Evolutionary conservation across 2,888 invertebrate species (phyloP).

Genomic region (Galerucella pusilla): DNA sequence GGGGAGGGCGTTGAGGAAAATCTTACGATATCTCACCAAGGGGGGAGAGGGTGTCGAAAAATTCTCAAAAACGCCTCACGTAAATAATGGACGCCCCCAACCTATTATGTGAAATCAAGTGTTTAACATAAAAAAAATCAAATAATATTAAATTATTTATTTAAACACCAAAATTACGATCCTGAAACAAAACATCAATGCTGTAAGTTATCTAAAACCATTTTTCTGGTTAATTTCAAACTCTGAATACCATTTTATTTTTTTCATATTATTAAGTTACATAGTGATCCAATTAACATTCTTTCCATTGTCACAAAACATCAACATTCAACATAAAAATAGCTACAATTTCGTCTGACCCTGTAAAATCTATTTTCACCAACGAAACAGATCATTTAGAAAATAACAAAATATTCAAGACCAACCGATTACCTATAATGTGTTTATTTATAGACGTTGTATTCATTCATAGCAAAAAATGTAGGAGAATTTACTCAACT

Average conservation of each 20-base stretch:
- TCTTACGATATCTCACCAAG: no score
- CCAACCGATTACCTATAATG: neutral
- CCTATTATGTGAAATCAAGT: no score
- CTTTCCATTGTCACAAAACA: neutral
- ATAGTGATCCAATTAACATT: neutral
- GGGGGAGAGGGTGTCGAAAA: no score
- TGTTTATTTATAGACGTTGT: neutral
- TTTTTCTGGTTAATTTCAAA: neutral
- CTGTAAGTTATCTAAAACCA: neutral
- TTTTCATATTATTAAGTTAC: neutral
- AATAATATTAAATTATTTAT: no score
- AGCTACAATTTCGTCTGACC: neutral
- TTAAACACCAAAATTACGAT: no score
- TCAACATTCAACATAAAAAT: neutral
- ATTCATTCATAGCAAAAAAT: neutral
- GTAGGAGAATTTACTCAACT: neutral
- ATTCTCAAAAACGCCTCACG: no score
- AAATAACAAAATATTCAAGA: neutral
- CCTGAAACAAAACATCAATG: no score
- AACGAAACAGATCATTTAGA: neutral
- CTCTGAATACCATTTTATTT: neutral
- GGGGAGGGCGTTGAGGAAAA: no score
- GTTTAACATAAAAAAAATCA: no score
- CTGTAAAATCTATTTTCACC: constrained; percentile 3
- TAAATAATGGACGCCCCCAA: no score